Evolutionary conservation across 2,888 invertebrate genomes (phyloP), one percentile per base, ranked within the genome.

Genomic region (Eupithecia abbreviata): DNA sequence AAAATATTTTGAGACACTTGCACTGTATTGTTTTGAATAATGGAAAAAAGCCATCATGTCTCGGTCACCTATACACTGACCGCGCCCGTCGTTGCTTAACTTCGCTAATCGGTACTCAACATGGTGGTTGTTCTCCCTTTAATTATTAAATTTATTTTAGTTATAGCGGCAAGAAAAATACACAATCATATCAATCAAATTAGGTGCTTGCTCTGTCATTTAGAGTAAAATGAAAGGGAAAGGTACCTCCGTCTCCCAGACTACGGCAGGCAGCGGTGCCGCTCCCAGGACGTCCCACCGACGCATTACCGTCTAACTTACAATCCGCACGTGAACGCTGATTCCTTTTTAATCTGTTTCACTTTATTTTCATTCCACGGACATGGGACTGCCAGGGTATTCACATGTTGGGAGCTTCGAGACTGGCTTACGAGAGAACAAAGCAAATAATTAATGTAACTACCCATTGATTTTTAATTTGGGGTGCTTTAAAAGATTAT

Each of bases 321-420:
- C 18, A 4, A 30, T 30, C 7, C 47, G 55, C 58, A 58, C 76
- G 75, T 71, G 73, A 72, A 15, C 72, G 41, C 65, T 75, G 67
- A 76, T 74, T 72, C 75, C 73, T 73, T 77, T 78, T 77, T 76
- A 79, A 81, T 78, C 76, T 78, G 75, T 73, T 78, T 73, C 58
- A 70, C 75, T 73, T 73, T 58, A 69, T 71, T 72, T 58, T 18
- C 43, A 66, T 47, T 69, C 45, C 2, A 12, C 18, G 55, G 18
- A 58, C 69, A 10, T 47, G 47, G 43, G 68, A 15, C 10, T 18
- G 47, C 47, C 47, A 45, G 47, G 18, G 30, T 69, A 9, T 30
- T 68, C 5, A 69, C 69, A 45, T 49, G 66, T 42, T 0, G 42
- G 41, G n/a, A 13, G 66, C 42, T 66, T 15, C 42, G 65, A 18